A percentile compares a stretch with the other conserved stretches of the same genome.
These are phyloP conservation scores for Copidosoma aretas DNA, from an alignment of 2,888 invertebrate species.

Conservation along the genomic window DNA sequence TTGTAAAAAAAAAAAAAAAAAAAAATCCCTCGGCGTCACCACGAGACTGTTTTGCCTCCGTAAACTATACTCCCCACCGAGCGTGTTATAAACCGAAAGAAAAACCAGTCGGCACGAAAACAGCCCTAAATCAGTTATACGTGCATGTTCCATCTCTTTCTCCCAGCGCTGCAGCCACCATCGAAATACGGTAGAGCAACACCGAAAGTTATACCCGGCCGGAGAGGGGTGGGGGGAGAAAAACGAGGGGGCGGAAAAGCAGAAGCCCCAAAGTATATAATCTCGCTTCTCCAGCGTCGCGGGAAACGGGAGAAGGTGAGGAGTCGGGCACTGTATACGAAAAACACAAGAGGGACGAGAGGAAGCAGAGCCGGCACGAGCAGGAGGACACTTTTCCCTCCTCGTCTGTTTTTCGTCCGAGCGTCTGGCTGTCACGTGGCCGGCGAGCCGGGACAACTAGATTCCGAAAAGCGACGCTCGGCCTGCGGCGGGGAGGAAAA, in stretches of 20 bases:
- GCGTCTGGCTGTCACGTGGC: slow-evolving; percentile 30
- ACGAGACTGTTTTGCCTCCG: too few relatives aligned
- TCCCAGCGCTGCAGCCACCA: too few relatives aligned
- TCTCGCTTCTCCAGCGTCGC: too few relatives aligned
- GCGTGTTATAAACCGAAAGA: too few relatives aligned
- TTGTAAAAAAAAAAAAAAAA: too few relatives aligned
- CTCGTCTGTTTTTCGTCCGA: not conserved
- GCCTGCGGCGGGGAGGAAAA: not conserved
- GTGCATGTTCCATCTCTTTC: not conserved
- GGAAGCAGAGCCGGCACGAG: not conserved
- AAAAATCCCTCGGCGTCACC: too few relatives aligned
- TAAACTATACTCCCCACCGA: too few relatives aligned
- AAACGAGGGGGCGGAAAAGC: slow-evolving; percentile 10
- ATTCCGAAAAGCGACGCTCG: slow-evolving; percentile 24
- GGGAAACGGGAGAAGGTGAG: not conserved
- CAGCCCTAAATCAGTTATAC: slow-evolving; percentile 24
- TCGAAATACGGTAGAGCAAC: too few relatives aligned
- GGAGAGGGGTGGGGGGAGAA: not conserved
- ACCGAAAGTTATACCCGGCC: too few relatives aligned
- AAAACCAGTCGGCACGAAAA: slow-evolving; percentile 8
- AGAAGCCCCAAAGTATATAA: too few relatives aligned
- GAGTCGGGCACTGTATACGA: too few relatives aligned
- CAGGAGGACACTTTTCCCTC: slow-evolving; percentile 6
- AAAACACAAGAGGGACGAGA: slow-evolving; percentile 1
- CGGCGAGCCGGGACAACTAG: slow-evolving; percentile 25